phyloP scores from a whole-genome alignment of 2,888 invertebrate genomes.

The Sericinus montela region DNA sequence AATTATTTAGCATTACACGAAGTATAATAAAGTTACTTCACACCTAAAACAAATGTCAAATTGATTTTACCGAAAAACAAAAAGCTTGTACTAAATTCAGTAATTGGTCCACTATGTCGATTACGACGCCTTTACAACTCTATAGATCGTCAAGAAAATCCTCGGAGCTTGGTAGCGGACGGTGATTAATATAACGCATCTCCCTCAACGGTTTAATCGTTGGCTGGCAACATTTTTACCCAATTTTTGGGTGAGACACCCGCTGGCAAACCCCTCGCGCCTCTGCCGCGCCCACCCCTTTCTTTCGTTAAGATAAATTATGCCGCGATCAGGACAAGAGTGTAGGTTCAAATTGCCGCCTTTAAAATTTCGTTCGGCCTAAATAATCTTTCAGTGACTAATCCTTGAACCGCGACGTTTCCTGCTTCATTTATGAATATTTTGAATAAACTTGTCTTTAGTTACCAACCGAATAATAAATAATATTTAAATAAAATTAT shows the following conservation, averaged over 20 bases:
- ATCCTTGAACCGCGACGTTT: constrained; percentile 22
- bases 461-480: too few relatives aligned
- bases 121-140: constrained; percentile 37
- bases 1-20: too few relatives aligned
- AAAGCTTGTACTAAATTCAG: background rate
- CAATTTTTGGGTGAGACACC: constrained; percentile 70
- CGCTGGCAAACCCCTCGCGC: constrained; percentile 37
- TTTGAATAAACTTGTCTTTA: too few relatives aligned
- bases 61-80: too few relatives aligned
- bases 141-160: constrained; percentile 51
- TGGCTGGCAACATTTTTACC: constrained; percentile 79
- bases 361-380: constrained; percentile 75
- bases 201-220: constrained; percentile 77
- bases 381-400: constrained; percentile 62
- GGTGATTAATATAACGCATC: constrained; percentile 80
- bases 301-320: constrained; percentile 80
- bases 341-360: constrained; percentile 78
- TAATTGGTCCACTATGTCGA: constrained; percentile 2
- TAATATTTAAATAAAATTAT: too few relatives aligned
- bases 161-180: constrained; percentile 68
- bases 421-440: background rate
- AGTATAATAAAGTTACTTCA: too few relatives aligned
- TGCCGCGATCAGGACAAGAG: constrained; percentile 78
- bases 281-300: constrained; percentile 65
- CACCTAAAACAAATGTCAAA: too few relatives aligned